Conservation (phyloP, 2,888 invertebrate species). For the Oligia strigilis region DNA sequence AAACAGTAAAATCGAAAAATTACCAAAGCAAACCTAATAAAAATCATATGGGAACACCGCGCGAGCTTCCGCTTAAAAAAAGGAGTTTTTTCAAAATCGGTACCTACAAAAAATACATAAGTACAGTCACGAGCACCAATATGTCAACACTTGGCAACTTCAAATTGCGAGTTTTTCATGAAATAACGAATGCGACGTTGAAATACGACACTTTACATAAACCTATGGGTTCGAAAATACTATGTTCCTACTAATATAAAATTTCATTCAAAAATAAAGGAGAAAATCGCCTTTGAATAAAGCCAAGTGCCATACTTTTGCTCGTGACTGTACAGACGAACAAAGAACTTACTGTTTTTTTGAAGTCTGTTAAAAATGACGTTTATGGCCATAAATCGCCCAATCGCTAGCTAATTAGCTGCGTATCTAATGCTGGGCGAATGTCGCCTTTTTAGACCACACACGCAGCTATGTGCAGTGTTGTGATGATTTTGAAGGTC, state of each 20-base stretch:
- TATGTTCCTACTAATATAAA: too few relatives aligned
- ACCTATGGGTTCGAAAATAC: too few relatives aligned
- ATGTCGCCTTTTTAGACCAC: neutral
- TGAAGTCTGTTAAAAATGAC: neutral
- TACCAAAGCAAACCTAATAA: neutral
- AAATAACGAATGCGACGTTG: too few relatives aligned
- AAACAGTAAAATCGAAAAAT: neutral
- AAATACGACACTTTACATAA: too few relatives aligned
- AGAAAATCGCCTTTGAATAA: too few relatives aligned
- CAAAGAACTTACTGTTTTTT: neutral
- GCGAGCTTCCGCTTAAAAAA: neutral
- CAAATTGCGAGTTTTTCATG: too few relatives aligned
- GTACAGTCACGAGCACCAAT: too few relatives aligned
- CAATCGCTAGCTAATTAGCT: neutral
- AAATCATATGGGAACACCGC: neutral
- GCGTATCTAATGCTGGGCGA: neutral
- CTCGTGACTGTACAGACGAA: neutral
- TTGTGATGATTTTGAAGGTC: conserved; percentile 8
- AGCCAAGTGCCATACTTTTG: too few relatives aligned
- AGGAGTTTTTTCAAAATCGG: neutral
- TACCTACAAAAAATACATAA: neutral
- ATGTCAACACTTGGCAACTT: too few relatives aligned
- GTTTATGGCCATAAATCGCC: neutral
- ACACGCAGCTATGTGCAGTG: neutral
- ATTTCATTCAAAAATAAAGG: too few relatives aligned